Conservation (phyloP, 2,797 vertebrate genomes). For the Pseudochirops cupreus region DNA sequence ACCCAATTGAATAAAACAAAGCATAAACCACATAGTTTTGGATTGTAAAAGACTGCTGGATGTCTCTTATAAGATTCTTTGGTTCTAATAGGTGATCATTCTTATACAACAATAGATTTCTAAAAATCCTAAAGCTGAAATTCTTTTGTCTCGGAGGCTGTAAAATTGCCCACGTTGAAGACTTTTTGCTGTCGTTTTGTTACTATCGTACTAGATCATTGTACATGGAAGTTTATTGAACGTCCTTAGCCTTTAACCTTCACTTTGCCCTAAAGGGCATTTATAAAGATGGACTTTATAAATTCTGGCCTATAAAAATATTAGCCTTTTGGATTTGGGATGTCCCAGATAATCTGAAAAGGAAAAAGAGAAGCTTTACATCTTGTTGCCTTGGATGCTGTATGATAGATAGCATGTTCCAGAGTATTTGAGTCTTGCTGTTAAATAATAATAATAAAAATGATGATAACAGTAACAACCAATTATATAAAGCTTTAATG, state of each 20-base stretch:
- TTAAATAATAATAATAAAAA: not conserved
- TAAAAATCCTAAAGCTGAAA: not conserved
- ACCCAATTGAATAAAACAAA: not conserved
- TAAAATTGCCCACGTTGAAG: not conserved
- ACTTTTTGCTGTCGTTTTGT: not conserved
- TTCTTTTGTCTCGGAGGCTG: not conserved
- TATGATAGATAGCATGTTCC: not conserved
- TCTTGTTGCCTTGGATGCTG: not conserved
- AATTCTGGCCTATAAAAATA: not conserved
- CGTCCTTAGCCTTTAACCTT: not conserved
- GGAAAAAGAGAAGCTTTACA: not conserved
- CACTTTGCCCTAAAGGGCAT: not conserved
- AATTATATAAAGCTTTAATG: not conserved
- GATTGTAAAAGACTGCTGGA: not conserved
- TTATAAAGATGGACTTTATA: not conserved
- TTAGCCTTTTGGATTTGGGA: not conserved
- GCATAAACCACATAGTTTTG: not conserved
- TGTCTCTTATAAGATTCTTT: not conserved
- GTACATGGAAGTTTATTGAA: not conserved
- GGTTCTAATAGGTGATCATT: not conserved
- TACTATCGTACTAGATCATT: not conserved
- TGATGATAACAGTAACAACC: not conserved
- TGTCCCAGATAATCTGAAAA: not conserved
- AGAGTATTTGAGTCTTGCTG: not conserved
- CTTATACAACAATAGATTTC: not conserved